Conservation (phyloP, 2,113 vertebrate genomes). For the Trochalopteron elliotii region DNA sequence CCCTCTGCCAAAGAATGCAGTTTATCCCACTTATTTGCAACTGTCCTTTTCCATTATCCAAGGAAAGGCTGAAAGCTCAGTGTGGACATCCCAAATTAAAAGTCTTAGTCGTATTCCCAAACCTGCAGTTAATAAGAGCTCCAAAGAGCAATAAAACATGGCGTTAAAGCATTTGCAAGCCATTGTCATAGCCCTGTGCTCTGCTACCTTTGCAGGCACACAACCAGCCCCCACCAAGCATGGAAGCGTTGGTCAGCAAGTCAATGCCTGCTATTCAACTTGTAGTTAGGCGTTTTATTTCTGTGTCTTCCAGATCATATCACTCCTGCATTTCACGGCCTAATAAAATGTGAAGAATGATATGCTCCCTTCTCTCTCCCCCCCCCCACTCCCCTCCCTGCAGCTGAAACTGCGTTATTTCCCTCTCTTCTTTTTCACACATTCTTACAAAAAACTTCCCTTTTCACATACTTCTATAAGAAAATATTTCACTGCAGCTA, state of each 20-base stretch:
- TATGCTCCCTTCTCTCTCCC: neutral
- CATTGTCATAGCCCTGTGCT: slow-evolving; percentile 65
- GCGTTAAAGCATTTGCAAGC: slow-evolving; percentile 67
- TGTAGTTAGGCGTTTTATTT: slow-evolving; percentile 68
- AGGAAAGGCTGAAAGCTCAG: slow-evolving; percentile 6
- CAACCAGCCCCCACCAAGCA: slow-evolving; percentile 55
- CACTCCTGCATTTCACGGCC: slow-evolving; percentile 52
- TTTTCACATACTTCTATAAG: slow-evolving; percentile 64
- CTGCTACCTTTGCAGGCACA: slow-evolving; percentile 65
- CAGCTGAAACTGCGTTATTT: slow-evolving; percentile 59
- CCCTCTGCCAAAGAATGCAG: slow-evolving; percentile 63
- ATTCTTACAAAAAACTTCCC: slow-evolving; percentile 76
- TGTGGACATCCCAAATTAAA: slow-evolving; percentile 47
- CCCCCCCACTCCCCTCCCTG: neutral
- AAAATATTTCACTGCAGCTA: slow-evolving; percentile 57
- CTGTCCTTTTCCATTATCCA: slow-evolving; percentile 36
- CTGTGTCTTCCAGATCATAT: slow-evolving; percentile 59
- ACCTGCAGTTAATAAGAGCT: slow-evolving; percentile 42
- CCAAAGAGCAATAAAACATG: slow-evolving; percentile 65
- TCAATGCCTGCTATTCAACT: slow-evolving; percentile 72
- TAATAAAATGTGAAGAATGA: slow-evolving; percentile 63
- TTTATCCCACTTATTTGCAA: slow-evolving; percentile 64
- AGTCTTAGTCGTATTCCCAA: slow-evolving; percentile 34
- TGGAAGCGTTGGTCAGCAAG: slow-evolving; percentile 72
- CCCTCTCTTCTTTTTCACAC: slow-evolving; percentile 56